Conservation (phyloP, 2,113 vertebrate genomes). For the Antechinus flavipes region DNA sequence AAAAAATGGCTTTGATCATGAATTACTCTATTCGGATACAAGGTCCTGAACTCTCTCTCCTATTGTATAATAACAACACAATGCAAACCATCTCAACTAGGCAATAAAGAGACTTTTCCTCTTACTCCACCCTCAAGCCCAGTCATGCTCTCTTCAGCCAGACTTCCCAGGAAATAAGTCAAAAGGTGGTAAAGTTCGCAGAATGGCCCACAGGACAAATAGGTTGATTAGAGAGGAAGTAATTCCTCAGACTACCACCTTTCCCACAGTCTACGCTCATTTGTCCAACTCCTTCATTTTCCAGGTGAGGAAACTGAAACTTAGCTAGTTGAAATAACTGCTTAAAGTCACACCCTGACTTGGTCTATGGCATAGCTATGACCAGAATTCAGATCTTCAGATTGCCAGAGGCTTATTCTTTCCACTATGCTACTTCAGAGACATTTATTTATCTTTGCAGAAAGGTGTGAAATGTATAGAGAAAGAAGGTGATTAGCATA, state of each 20-base stretch:
- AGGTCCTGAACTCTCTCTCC: background rate
- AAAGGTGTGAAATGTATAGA: background rate
- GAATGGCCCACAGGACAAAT: background rate
- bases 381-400: background rate
- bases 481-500: slow-evolving; percentile 4
- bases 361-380: background rate
- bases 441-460: background rate
- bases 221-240: background rate
- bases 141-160: background rate
- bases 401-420: background rate
- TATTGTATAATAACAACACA: background rate
- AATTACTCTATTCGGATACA: background rate
- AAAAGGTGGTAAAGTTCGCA: background rate
- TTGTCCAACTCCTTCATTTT: background rate
- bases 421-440: background rate
- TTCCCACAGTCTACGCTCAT: background rate
- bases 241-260: background rate
- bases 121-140: background rate
- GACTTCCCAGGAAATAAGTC: background rate
- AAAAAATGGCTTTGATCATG: background rate
- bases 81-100: background rate
- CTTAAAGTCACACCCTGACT: background rate
- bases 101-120: background rate
- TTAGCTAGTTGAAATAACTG: background rate
- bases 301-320: background rate